Base-by-base conservation (phyloP, 1,140 invertebrate genomes). In the Oryctes rhinoceros region DNA sequence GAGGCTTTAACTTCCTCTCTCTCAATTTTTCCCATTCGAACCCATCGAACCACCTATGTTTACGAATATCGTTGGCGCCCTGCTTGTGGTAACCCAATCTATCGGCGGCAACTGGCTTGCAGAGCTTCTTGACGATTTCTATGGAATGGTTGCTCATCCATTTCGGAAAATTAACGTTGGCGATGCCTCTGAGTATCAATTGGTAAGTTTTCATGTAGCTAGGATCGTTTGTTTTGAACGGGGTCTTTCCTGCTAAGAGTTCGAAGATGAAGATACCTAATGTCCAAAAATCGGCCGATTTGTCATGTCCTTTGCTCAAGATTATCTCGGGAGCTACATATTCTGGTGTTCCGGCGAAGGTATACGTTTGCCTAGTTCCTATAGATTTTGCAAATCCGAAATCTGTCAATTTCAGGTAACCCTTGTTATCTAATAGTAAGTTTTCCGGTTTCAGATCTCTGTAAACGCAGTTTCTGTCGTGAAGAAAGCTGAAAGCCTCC, bases 201-300 rank as follows among this genome's bases (percentile, higher is more conserved):
- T 98, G 98, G 87, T 99, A 99, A 0, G 97, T 99, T 85, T 96
- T 97, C 94, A 99, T 97, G 83, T 98, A 97, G 86, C 96, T 95
- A 3, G 91, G 88, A 86, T 92, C 92, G 3, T 92, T 93, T 1
- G 94, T 96, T 67, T 95, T 92, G 88, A 99, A 99, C 0, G 98
- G 98, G 9, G 98, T 98, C 83, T 95, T 97, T 71, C 98, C 97
- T 11, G 95, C 94, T 0, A 99, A 89, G 13, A 99, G 90, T 89
- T 99, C 98, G 87, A 94, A 97, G 81, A 97, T 94, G 0, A 99
- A 91, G 48, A 99, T 95, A 0, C 98, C 98, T 37, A 98, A 88
- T 0, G 97, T 95, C 98, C 98, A 99, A 86, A 96, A 98, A 89
- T 99, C 98, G 0, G 96, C 96, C 9, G 96, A 93, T 81, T 94